phyloP scores from a whole-genome alignment of 2,113 vertebrate species.

The Brienomyrus longianalis region DNA sequence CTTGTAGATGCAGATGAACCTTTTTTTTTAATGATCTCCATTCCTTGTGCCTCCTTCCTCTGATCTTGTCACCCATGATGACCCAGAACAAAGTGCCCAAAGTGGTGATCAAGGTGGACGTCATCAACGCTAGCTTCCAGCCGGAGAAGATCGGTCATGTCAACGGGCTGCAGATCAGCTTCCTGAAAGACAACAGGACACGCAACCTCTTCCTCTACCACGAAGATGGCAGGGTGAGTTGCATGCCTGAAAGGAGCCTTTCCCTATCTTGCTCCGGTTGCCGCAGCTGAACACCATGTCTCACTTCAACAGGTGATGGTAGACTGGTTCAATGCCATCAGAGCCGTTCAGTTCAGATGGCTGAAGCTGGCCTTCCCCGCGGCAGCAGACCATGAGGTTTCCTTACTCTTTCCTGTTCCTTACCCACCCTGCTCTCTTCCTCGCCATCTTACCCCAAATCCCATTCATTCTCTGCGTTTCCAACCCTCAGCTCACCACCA shows the following conservation, averaged over 20 bases:
- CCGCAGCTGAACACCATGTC: background rate
- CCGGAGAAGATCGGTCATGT: constrained; percentile 82
- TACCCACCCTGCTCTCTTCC: background rate
- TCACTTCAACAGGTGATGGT: constrained; percentile 71
- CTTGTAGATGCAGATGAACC: background rate
- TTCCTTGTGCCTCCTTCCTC: background rate
- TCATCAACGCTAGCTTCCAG: constrained; percentile 88
- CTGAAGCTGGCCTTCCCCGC: constrained; percentile 64
- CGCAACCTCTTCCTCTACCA: constrained; percentile 94
- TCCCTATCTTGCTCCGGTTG: background rate
- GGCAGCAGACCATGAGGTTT: constrained; percentile 40
- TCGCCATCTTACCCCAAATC: background rate
- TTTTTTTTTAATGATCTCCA: background rate
- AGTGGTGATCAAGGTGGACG: constrained; percentile 83
- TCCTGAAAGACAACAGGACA: constrained; percentile 92
- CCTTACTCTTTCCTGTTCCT: background rate
- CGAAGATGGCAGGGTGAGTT: constrained; percentile 83
- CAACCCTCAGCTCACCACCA: constrained; percentile 64
- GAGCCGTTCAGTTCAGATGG: constrained; percentile 73
- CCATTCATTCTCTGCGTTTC: background rate
- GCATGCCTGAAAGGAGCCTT: background rate
- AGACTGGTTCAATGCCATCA: constrained; percentile 84
- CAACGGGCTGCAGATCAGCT: constrained; percentile 86
- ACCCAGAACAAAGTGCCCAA: constrained; percentile 87
- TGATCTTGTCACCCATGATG: background rate